phyloP scores from a whole-genome alignment of 2,113 vertebrate species.

The Nothocercus julius region DNA sequence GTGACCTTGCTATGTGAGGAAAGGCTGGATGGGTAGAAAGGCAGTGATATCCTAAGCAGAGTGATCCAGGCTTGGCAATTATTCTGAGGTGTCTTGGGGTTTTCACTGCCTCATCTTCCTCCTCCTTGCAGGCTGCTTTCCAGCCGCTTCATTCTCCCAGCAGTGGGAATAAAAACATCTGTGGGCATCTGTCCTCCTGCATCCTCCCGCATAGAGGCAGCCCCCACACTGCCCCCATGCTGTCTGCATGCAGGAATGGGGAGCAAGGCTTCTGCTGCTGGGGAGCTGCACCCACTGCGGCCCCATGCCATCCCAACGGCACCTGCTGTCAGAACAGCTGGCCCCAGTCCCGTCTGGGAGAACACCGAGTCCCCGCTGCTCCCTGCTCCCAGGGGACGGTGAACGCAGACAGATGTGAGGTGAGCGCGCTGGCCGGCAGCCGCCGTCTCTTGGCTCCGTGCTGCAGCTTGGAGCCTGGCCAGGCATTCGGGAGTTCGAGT shows the following conservation, averaged over 20 bases:
- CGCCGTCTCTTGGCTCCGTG: neutral
- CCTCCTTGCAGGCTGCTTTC: neutral
- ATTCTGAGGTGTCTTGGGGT: neutral
- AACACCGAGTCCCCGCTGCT: neutral
- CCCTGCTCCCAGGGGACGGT: neutral
- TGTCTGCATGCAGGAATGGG: rapidly evolving
- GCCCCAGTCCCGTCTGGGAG: neutral
- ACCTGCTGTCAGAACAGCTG: neutral
- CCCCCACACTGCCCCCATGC: rapidly evolving
- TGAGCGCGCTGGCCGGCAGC: neutral
- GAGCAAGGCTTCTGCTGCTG: neutral
- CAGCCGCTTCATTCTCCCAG: neutral
- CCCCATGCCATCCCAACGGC: neutral
- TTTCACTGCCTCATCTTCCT: neutral
- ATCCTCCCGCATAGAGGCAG: rapidly evolving
- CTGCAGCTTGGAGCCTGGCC: neutral
- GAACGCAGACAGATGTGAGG: neutral
- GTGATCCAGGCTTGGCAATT: neutral
- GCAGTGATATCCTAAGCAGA: neutral
- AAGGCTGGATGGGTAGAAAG: neutral
- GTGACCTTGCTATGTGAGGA: neutral
- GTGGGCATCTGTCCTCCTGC: neutral
- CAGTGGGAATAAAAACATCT: neutral
- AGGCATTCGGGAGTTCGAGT: neutral
- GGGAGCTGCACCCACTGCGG: neutral